phyloP scores from a whole-genome alignment of 2,888 invertebrate species.

The Willowsia nigromaculata region DNA sequence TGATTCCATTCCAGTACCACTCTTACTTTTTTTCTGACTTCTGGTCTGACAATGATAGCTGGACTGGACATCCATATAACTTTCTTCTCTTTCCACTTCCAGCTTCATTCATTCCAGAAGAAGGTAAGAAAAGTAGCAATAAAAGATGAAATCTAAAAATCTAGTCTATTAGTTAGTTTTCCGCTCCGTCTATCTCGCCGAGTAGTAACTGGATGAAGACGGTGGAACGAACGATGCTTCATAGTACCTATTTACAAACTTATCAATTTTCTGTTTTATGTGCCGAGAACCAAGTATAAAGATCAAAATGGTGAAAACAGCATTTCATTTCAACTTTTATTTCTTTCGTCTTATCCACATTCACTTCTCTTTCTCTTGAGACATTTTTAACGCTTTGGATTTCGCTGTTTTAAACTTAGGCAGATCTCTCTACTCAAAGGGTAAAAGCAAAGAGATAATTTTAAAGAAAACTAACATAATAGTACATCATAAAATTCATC shows the following conservation, averaged over 20 bases:
- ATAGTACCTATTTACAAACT: constrained; percentile 27
- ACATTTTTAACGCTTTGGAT: not conserved
- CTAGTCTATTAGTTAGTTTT: not conserved
- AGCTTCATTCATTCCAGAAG: not conserved
- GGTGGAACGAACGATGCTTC: not conserved
- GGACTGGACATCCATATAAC: not conserved
- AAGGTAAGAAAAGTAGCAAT: not conserved
- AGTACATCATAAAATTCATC: not conserved
- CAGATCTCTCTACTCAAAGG: not conserved
- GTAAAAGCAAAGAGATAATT: not conserved
- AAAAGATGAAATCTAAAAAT: not conserved
- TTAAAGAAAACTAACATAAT: not conserved
- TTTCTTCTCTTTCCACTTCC: not conserved
- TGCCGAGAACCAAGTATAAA: not conserved
- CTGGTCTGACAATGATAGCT: not conserved
- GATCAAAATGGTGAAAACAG: not conserved
- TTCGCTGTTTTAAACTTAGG: not conserved
- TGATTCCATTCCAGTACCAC: constrained; percentile 38
- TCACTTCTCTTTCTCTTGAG: not conserved
- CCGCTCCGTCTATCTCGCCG: not conserved
- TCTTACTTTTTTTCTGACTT: constrained; percentile 24
- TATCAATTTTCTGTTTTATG: constrained; percentile 33
- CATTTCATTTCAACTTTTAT: not conserved
- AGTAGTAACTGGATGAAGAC: not conserved
- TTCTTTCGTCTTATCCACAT: not conserved